phyloP scores from a whole-genome alignment of 2,888 invertebrate genomes.

The Melipona beecheii region DNA sequence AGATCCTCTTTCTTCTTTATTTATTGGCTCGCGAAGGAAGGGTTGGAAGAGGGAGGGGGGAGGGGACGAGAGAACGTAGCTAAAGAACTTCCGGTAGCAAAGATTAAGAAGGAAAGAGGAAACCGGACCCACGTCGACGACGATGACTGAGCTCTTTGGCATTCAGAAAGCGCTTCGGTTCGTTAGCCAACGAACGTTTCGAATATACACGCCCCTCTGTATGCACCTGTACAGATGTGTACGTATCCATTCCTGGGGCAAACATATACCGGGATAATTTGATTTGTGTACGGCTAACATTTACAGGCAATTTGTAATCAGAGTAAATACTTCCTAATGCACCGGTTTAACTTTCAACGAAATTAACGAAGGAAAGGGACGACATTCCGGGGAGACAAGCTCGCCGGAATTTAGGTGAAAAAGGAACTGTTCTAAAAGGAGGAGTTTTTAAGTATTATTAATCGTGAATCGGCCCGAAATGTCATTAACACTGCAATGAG shows the following conservation, averaged over 20 bases:
- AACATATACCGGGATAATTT: constrained; percentile 41
- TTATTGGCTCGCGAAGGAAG: constrained; percentile 64
- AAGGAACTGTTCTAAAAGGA: neutral
- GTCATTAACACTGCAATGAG: too few relatives aligned
- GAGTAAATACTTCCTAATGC: constrained; percentile 30
- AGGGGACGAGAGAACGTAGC: constrained; percentile 35
- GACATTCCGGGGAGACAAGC: too few relatives aligned
- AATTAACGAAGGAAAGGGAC: constrained; percentile 7
- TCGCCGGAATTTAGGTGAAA: neutral
- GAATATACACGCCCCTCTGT: constrained; percentile 8
- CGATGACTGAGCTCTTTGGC: constrained; percentile 73
- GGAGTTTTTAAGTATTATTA: neutral
- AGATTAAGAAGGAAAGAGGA: constrained; percentile 66
- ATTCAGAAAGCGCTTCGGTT: constrained; percentile 78
- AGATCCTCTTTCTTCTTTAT: constrained; percentile 61
- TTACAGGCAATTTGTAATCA: constrained; percentile 47
- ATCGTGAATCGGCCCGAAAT: too few relatives aligned
- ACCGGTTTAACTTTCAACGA: constrained; percentile 13
- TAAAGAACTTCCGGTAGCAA: constrained; percentile 65
- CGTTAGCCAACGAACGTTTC: constrained; percentile 74
- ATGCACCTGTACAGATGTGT: constrained; percentile 1
- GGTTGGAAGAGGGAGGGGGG: too few relatives aligned
- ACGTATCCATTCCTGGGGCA: constrained; percentile 9
- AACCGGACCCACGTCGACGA: constrained; percentile 49
- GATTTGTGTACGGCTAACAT: constrained; percentile 34